Percentiles rank a stretch among this genome's conserved stretches.
Conservation (phyloP, 2,113 vertebrate genomes). For the Micromys minutus region DNA sequence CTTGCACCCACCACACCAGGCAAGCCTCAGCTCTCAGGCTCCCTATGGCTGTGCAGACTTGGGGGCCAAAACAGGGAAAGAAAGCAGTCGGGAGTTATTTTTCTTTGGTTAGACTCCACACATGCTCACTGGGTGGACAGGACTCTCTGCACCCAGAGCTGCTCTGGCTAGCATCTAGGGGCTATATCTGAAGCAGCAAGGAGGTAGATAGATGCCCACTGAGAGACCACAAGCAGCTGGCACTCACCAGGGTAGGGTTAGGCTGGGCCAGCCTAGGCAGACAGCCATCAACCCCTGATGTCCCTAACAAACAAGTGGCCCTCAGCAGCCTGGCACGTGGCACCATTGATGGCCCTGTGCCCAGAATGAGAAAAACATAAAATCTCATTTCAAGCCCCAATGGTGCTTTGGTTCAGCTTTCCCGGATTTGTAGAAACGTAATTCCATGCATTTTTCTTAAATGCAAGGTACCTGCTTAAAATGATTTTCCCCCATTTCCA, state of each 20-base stretch:
- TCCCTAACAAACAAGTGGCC: conserved; percentile 62
- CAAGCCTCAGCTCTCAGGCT: not conserved
- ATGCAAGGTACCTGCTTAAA: conserved; percentile 73
- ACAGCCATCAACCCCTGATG: conserved; percentile 19
- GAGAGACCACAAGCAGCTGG: conserved; percentile 52
- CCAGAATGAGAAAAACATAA: conserved; percentile 64
- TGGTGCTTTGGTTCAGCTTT: conserved; percentile 76
- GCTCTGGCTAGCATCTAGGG: not conserved
- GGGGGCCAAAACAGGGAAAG: not conserved
- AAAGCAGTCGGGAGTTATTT: not conserved
- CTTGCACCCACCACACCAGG: not conserved
- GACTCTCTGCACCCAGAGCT: not conserved
- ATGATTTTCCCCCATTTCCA: conserved; percentile 44
- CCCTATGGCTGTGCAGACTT: not conserved
- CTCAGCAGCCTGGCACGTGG: conserved; percentile 63
- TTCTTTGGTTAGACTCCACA: not conserved
- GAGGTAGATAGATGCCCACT: not conserved
- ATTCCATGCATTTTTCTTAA: conserved; percentile 82
- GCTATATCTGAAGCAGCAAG: not conserved
- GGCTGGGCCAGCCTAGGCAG: conserved; percentile 54
- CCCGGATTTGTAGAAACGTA: conserved; percentile 77
- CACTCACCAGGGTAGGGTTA: conserved; percentile 44
- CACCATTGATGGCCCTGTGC: conserved; percentile 59
- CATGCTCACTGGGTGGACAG: not conserved
- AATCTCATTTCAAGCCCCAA: conserved; percentile 80